Evolutionary conservation across 2,797 vertebrate genomes (phyloP).

Genomic region (Microtus obscurus): DNA sequence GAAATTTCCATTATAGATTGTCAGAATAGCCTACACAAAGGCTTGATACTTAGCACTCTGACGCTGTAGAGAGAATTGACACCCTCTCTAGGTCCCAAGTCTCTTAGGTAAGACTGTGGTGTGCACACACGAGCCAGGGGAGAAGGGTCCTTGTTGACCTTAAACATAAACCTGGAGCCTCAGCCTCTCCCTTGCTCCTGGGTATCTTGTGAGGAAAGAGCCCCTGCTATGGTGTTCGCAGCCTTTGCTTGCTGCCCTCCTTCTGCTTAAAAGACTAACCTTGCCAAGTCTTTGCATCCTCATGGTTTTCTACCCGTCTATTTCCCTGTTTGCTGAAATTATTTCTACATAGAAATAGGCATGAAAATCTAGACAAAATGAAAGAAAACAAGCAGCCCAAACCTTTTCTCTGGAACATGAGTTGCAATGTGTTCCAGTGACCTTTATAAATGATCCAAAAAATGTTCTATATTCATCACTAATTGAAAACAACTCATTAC

Average conservation of each 20-base stretch:
- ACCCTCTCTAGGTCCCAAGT: background rate
- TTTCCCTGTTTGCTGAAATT: background rate
- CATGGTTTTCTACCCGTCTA: background rate
- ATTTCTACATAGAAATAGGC: slow-evolving; percentile 38
- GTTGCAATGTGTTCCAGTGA: background rate
- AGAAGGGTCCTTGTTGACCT: background rate
- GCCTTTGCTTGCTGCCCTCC: background rate
- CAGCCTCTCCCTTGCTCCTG: background rate
- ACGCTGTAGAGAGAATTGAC: background rate
- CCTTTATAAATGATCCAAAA: slow-evolving; percentile 9
- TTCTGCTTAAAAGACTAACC: background rate
- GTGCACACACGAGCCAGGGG: background rate
- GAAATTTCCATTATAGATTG: background rate
- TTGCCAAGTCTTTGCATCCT: background rate
- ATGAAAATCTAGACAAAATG: background rate
- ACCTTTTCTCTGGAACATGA: slow-evolving; percentile 17
- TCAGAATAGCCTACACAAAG: background rate
- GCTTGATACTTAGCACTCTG: background rate
- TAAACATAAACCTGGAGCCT: background rate
- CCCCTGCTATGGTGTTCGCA: too few species aligned
- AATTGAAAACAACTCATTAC: slow-evolving; percentile 17
- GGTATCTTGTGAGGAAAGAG: background rate
- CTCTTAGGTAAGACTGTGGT: background rate
- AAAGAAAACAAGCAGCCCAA: background rate
- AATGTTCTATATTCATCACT: background rate